Evolutionary conservation across 2,888 invertebrate genomes (phyloP), one percentile per base, ranked within the genome.

Genomic region (Suillia variegata): DNA sequence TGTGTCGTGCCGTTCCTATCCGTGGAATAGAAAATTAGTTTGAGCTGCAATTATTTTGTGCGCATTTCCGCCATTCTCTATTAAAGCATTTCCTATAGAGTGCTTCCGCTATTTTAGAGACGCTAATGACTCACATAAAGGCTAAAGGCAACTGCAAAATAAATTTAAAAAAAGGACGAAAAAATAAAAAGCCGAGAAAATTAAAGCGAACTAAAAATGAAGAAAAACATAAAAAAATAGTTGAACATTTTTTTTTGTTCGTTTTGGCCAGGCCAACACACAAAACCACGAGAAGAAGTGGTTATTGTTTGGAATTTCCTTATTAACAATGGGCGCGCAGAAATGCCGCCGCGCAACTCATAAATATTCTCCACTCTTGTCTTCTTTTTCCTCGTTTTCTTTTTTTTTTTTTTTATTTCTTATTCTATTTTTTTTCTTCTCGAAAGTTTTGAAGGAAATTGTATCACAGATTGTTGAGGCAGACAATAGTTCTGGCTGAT

Each of bases 261-360:
- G n/a, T n/a, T n/a, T n/a, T n/a, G n/a, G n/a, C n/a, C n/a, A n/a
- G n/a, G n/a, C n/a, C n/a, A n/a, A n/a, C n/a, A 13, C 42, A 42
- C 20, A 54, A 24, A 34, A n/a, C 21, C 54, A 22, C 42, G n/a
- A n/a, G n/a, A n/a, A n/a, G n/a, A 22, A 21, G 54, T 42, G 54
- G 42, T 54, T 54, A 54, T 54, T 54, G 54, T 54, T 38, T 54
- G 54, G 54, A 38, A 54, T 54, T 54, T 54, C 42, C 54, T 54
- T 31, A 20, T 42, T 42, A 20, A 54, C 42, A 22, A 18, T n/a
- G 18, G 8, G 12, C 17, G 8, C 17, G 45, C 18, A 13, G 13
- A 17, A 18, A 17, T 45, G 45, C 20, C 20, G 38, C 38, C n/a
- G n/a, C n/a, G n/a, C n/a, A n/a, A n/a, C n/a, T n/a, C n/a, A n/a